These are phyloP conservation scores for Chelmon rostratus DNA, from an alignment of 2,797 vertebrate genomes.

Conservation along the genomic window DNA sequence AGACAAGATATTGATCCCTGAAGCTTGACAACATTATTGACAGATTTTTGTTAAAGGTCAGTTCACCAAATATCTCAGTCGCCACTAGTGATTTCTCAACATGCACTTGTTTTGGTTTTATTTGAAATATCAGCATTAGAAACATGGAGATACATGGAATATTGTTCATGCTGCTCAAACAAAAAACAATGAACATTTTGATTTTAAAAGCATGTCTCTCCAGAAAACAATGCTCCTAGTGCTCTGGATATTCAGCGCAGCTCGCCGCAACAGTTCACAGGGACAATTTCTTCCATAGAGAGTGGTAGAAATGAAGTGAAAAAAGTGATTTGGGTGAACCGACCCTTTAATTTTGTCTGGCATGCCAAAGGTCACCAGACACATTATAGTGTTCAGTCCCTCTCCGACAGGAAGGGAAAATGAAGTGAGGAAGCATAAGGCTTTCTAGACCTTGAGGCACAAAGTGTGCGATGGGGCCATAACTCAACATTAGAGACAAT, in stretches of 20 bases:
- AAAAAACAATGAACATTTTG: background rate
- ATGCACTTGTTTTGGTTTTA: background rate
- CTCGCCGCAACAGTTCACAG: background rate
- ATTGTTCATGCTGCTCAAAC: background rate
- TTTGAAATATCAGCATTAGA: background rate
- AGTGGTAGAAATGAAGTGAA: slow-evolving; percentile 4
- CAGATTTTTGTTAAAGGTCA: background rate
- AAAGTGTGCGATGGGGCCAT: slow-evolving; percentile 21
- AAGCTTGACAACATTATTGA: background rate
- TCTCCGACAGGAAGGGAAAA: slow-evolving; percentile 23
- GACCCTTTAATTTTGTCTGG: slow-evolving; percentile 26
- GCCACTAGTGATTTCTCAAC: background rate
- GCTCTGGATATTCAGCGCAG: background rate
- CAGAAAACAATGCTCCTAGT: background rate
- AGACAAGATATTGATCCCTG: too few relatives aligned
- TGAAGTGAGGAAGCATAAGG: slow-evolving; percentile 31
- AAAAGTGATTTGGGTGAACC: slow-evolving; percentile 13
- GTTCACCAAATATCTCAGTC: background rate
- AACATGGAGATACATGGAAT: background rate
- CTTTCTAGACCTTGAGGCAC: slow-evolving; percentile 20
- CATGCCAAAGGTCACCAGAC: slow-evolving; percentile 60
- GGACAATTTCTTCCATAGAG: background rate
- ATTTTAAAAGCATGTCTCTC: background rate
- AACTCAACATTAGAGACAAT: slow-evolving; percentile 16
- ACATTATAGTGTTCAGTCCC: slow-evolving; percentile 31